Evolutionary conservation across 2,113 vertebrate genomes (phyloP).

Genomic region (Scytalopus superciliaris): DNA sequence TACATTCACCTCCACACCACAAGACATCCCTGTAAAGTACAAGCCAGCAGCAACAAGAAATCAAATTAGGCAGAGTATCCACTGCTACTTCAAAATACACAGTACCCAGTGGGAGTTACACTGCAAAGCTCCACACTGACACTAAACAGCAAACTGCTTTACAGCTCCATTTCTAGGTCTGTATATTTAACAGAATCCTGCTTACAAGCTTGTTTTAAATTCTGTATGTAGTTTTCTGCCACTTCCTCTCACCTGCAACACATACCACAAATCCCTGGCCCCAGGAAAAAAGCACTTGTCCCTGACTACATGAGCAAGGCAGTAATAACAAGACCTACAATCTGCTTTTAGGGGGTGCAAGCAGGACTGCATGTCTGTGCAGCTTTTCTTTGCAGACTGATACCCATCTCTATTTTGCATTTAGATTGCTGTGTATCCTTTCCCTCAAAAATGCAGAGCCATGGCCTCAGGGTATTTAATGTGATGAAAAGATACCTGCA

Average conservation of each 20-base stretch:
- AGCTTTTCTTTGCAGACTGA: neutral
- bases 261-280: fast-evolving
- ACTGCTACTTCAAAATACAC: neutral
- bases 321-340: neutral
- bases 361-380: neutral
- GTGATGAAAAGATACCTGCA: neutral
- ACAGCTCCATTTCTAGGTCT: neutral
- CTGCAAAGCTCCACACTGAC: neutral
- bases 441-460: conserved; percentile 6
- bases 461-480: neutral
- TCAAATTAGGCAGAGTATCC: neutral
- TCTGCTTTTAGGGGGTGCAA: neutral
- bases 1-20: neutral
- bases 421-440: neutral
- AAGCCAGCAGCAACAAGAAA: neutral
- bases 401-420: neutral
- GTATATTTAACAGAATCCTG: neutral
- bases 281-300: neutral
- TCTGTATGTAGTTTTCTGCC: neutral
- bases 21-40: neutral
- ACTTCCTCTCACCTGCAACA: neutral
- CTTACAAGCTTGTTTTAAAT: neutral
- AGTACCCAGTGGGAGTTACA: neutral
- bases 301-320: neutral
- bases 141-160: neutral